phyloP scores from a whole-genome alignment of 2,113 vertebrate species.

The Chaenocephalus aceratus region DNA sequence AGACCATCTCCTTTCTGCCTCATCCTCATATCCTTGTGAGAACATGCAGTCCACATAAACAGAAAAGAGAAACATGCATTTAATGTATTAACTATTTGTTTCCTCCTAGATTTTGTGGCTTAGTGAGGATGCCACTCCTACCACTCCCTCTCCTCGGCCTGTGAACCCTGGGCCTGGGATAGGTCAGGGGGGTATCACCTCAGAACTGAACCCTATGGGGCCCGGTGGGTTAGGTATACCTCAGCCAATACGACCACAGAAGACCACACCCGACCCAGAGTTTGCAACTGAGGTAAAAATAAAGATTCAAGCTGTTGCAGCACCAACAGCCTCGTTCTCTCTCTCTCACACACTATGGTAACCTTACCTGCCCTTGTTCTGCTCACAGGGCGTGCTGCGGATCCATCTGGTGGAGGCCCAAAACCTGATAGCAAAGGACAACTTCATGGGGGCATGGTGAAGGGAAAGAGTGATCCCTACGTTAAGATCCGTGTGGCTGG shows the following conservation, averaged over 20 bases:
- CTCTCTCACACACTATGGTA: background rate
- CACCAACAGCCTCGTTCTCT: no score
- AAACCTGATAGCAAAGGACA: conserved; percentile 92
- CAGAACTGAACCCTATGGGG: conserved; percentile 66
- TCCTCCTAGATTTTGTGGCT: conserved; percentile 86
- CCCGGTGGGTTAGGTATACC: conserved; percentile 78
- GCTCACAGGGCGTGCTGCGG: conserved; percentile 87
- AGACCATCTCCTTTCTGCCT: background rate
- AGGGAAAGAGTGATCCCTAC: conserved; percentile 94
- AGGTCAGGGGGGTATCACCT: conserved; percentile 61
- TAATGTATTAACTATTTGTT: conserved; percentile 1
- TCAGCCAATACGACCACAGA: conserved; percentile 73
- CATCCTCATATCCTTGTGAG: background rate
- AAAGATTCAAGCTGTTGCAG: background rate
- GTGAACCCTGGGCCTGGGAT: conserved; percentile 43
- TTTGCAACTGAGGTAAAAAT: conserved; percentile 87
- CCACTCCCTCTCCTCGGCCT: conserved; percentile 69
- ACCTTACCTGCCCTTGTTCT: background rate
- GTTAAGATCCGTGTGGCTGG: conserved; percentile 89
- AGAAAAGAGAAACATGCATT: background rate
- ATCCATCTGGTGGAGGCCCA: conserved; percentile 91
- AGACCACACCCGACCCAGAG: conserved; percentile 84
- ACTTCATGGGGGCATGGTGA: conserved; percentile 91
- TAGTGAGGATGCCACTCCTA: conserved; percentile 82
- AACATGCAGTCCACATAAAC: background rate